phyloP scores from a whole-genome alignment of 2,888 invertebrate genomes.

The Acrobasis repandana region DNA sequence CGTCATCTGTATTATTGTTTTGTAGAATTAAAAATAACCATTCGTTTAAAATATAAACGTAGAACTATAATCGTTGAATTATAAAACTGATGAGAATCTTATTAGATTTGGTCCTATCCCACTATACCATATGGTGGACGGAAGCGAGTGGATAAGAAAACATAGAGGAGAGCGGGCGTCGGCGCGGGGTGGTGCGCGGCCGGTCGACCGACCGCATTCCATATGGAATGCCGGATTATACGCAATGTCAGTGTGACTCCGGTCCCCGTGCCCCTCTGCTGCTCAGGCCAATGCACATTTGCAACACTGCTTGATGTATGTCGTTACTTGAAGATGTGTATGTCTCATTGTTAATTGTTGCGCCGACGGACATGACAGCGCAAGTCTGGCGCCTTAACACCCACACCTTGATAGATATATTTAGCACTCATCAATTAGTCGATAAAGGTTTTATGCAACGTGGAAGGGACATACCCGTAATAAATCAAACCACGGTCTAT shows the following conservation, averaged over 20 bases:
- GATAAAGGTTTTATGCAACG: conserved; percentile 15
- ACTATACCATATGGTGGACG: conserved; percentile 75
- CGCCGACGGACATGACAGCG: conserved; percentile 48
- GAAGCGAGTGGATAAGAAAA: conserved; percentile 74
- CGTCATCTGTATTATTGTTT: conserved; percentile 43
- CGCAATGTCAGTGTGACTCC: conserved; percentile 79
- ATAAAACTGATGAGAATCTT: conserved; percentile 55
- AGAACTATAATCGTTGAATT: conserved; percentile 6
- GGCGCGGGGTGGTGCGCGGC: conserved; percentile 60
- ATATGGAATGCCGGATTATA: conserved; percentile 79
- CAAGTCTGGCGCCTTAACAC: conserved; percentile 43
- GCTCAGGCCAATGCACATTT: conserved; percentile 48
- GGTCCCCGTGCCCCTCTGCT: conserved; percentile 50
- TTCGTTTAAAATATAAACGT: background rate
- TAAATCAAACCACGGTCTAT: no score
- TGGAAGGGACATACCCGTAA: no score
- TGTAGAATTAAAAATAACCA: background rate
- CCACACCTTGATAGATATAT: conserved; percentile 36
- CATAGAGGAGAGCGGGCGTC: conserved; percentile 67
- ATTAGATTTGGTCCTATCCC: conserved; percentile 68
- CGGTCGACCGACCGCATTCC: conserved; percentile 80
- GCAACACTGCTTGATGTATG: conserved; percentile 41
- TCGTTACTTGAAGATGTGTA: conserved; percentile 32
- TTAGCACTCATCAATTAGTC: conserved; percentile 34
- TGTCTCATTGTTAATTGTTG: conserved; percentile 32